Conservation (phyloP, 2,888 invertebrate genomes). For the Aporophyla lueneburgensis region DNA sequence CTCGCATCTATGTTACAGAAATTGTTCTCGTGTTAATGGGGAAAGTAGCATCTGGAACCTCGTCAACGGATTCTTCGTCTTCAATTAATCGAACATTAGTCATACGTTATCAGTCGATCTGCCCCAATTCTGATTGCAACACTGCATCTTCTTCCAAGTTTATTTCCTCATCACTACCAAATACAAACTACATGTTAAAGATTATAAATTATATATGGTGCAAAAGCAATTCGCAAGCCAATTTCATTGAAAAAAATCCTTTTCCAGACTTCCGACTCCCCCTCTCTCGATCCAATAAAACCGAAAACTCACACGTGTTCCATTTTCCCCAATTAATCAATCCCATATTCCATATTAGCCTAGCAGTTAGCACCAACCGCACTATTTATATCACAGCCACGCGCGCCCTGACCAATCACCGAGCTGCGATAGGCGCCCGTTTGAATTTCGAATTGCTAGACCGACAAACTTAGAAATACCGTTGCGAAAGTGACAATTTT, state of each 20-base stretch:
- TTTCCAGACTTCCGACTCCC: not conserved
- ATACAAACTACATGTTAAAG: no score
- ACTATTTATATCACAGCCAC: constrained; percentile 88
- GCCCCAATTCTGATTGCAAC: not conserved
- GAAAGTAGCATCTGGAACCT: no score
- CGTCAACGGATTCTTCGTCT: not conserved
- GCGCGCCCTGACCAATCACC: constrained; percentile 89
- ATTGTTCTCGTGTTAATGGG: no score
- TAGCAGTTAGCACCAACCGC: constrained; percentile 82
- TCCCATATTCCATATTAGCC: constrained; percentile 81
- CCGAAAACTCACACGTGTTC: constrained; percentile 54
- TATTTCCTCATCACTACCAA: no score
- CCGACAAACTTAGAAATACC: constrained; percentile 70
- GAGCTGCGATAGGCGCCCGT: constrained; percentile 85
- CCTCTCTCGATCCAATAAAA: constrained; percentile 51
- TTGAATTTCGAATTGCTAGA: constrained; percentile 86
- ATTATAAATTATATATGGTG: no score
- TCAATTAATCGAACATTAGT: not conserved
- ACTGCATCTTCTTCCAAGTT: not conserved
- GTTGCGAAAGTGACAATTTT: constrained; percentile 67
- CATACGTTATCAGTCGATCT: not conserved
- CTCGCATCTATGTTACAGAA: no score
- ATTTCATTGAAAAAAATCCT: constrained; percentile 22
- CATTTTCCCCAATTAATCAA: constrained; percentile 74
- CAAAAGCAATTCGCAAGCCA: not conserved